Evolutionary conservation across 2,797 vertebrate genomes (phyloP).

Genomic region (Sebastes diaconus): DNA sequence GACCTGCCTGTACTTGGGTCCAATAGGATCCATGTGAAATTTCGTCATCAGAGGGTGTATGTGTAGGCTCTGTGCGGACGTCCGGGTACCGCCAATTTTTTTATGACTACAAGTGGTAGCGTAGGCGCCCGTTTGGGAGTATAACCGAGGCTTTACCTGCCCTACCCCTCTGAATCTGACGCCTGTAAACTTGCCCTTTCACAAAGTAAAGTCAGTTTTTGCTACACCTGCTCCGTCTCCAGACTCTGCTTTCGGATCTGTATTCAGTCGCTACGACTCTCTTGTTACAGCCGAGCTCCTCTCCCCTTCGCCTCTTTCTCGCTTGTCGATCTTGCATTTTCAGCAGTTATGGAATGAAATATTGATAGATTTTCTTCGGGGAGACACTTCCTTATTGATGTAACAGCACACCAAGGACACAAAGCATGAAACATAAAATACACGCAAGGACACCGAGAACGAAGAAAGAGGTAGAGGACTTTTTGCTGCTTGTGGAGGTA

Average conservation of each 20-base stretch:
- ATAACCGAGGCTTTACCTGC: too few relatives aligned
- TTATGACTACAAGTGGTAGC: too few relatives aligned
- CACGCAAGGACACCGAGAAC: constrained; percentile 23
- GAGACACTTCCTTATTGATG: constrained; percentile 50
- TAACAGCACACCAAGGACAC: constrained; percentile 56
- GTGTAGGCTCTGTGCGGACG: too few relatives aligned
- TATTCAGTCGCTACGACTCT: constrained; percentile 21
- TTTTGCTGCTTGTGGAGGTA: constrained; percentile 11
- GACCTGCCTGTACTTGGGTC: background rate
- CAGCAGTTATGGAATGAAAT: constrained; percentile 61
- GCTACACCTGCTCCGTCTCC: constrained; percentile 8
- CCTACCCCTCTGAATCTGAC: background rate
- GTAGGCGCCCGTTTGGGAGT: too few relatives aligned
- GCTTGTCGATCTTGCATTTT: constrained; percentile 43
- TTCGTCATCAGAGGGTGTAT: too few relatives aligned
- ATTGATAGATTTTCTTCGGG: constrained; percentile 56
- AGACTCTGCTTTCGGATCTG: constrained; percentile 25
- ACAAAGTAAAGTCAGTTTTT: constrained; percentile 3
- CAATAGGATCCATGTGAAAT: too few relatives aligned
- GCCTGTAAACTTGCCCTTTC: background rate
- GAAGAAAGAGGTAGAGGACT: constrained; percentile 27
- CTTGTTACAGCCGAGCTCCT: constrained; percentile 13
- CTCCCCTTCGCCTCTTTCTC: constrained; percentile 16
- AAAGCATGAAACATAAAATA: constrained; percentile 62
- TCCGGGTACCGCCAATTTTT: too few relatives aligned